Evolutionary conservation across 2,888 invertebrate species (phyloP).

Genomic region (Diaprepes abbreviatus): DNA sequence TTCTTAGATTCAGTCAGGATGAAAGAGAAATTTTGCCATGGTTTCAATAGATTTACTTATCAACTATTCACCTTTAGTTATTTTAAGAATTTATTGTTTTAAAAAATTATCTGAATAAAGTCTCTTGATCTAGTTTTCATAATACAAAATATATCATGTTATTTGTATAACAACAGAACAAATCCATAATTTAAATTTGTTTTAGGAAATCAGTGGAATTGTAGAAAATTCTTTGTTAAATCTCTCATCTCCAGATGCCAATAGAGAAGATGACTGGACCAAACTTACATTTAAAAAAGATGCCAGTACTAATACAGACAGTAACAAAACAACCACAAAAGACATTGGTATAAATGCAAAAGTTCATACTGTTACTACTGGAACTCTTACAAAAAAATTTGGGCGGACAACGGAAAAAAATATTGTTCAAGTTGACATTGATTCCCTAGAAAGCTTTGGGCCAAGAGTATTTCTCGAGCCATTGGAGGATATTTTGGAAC

Average conservation of each 20-base stretch:
- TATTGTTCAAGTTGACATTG: slow-evolving; percentile 8
- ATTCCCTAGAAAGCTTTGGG: neutral
- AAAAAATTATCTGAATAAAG: too few relatives aligned
- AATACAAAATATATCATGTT: too few relatives aligned
- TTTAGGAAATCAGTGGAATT: slow-evolving; percentile 12
- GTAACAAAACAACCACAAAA: neutral
- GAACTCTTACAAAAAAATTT: slow-evolving; percentile 11
- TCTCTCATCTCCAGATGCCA: neutral
- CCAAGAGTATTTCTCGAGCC: slow-evolving; percentile 16
- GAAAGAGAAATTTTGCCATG: too few relatives aligned
- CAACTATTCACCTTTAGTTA: too few relatives aligned
- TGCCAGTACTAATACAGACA: neutral
- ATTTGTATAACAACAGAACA: too few relatives aligned
- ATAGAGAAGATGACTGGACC: slow-evolving; percentile 16
- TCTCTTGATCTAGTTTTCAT: too few relatives aligned
- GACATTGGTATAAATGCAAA: slow-evolving; percentile 4
- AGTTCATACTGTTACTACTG: neutral
- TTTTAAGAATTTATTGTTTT: too few relatives aligned
- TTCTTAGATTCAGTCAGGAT: too few relatives aligned
- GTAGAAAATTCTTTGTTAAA: neutral
- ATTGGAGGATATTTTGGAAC: slow-evolving; percentile 9
- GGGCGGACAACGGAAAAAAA: neutral
- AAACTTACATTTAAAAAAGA: slow-evolving; percentile 15
- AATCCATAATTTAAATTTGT: too few relatives aligned
- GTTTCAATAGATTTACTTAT: too few relatives aligned